Evolutionary conservation across 2,888 invertebrate genomes (phyloP), one percentile per base, ranked within the genome.

Genomic region (Anthrax anthrax): DNA sequence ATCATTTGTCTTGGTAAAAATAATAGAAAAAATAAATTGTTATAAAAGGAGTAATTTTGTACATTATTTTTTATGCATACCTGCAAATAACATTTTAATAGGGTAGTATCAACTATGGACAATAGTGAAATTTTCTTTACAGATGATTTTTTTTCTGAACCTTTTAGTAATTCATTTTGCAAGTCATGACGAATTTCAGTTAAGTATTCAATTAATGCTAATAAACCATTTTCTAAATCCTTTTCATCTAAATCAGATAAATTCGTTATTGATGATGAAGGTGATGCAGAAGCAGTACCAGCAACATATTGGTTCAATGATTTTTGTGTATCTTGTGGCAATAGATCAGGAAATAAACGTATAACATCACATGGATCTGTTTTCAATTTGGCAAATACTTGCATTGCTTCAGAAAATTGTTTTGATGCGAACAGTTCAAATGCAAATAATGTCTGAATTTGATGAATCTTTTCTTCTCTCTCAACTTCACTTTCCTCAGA

Each of bases 331-430:
- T 65, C 66, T 18, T 61, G 48, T 42, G 70, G 71, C 27, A 65
- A 76, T 42, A 98, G 70, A 61, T 90, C 88, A 0, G 97, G 96
- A 69, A 91, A 96, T 29, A 98, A 71, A 50, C 90, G 81, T 51
- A 98, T 95, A 12, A 98, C 96, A 63, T 94, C 88, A 39, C 89
- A 85, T 0, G 96, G 94, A 70, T 97, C 95, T 5, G 91, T 94
- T 56, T 84, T 84, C 1, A 96, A 72, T 62, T 87, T 84, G 5
- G 82, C 72, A 65, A 97, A 97, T 60, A 94, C 83, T 46, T 80
- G 78, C 87, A 98, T 91, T 1, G 97, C 88, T 55, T 87, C 84
- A 12, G 82, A 74, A 63, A 90, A 98, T 56, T 85, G 77, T 61
- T 87, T 88, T 59, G 84, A 84, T 45, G 82, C 80, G 65, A 98